Evolutionary conservation across 1,140 invertebrate genomes (phyloP), one percentile per base, ranked within the genome.

Genomic region (Pantala flavescens): DNA sequence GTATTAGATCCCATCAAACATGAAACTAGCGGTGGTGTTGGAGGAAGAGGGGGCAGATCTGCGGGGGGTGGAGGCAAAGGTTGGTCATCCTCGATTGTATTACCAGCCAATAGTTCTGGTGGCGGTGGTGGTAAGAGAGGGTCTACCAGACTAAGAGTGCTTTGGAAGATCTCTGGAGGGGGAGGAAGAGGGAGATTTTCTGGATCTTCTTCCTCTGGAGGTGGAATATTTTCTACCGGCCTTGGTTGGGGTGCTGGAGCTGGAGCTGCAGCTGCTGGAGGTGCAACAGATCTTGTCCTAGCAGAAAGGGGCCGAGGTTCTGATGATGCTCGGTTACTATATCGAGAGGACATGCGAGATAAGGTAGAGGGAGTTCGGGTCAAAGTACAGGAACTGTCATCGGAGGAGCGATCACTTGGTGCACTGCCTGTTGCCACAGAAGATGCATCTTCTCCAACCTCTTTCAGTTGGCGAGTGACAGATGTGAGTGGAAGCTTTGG

Each of bases 401-500:
- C 84, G 70, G 24, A 74, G 14, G 43, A 16, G 74, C 70, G 5
- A n/a, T 24, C 16, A 63, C 36, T 14, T 0, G 73, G 11, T 14
- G 23, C 70, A 9, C 75, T 75, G 10, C 76, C 76, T 10, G 78
- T 77, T 12, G 77, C 73, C 5, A 77, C 77, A 28, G 78, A 79
- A 9, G 23, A 74, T 23, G 19, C 73, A n/a, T 74, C 75, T 24
- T 92, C 90, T 0, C 90, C 91, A 75, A 93, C 91, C 79, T 93
- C 92, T 79, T 93, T 93, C 72, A 94, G 82, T 78, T 93, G 93
- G n/a, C 94, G 85, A 0, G 94, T 96, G 79, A 94, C 96, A 74
- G 91, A 93, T 11, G 94, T 96, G 70, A 97, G 80, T 0, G 94
- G 94, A n/a, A 96, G 86, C 81, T 94, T 94, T 0, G 92, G 93